A percentile compares a stretch with the other conserved stretches of the same genome.
These are phyloP conservation scores for Macheiramphus alcinus DNA, from an alignment of 2,113 vertebrate species.

Conservation along the genomic window DNA sequence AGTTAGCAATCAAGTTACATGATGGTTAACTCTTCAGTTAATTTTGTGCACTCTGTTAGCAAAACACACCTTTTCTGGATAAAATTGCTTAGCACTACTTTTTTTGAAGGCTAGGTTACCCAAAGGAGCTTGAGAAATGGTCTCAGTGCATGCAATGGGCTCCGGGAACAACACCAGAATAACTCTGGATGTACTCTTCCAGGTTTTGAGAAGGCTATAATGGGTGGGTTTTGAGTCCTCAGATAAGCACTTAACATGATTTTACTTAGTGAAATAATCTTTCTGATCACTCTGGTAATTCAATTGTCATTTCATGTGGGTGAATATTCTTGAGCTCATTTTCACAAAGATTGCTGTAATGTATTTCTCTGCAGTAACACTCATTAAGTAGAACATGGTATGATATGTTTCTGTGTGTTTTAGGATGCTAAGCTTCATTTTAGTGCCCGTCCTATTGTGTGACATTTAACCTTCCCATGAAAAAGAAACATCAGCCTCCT, in stretches of 20 bases:
- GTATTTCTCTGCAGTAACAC: background rate
- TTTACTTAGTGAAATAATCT: background rate
- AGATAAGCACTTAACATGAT: background rate
- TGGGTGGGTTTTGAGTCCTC: background rate
- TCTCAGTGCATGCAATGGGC: background rate
- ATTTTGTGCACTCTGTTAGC: background rate
- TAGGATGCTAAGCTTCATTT: background rate
- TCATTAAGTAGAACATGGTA: background rate
- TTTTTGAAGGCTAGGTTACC: background rate
- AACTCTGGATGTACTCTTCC: background rate
- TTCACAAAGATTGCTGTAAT: background rate
- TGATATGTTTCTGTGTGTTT: background rate
- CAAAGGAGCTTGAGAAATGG: background rate
- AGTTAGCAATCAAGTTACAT: background rate
- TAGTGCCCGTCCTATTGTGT: background rate
- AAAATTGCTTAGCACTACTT: background rate
- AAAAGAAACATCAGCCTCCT: background rate
- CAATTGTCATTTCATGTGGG: background rate
- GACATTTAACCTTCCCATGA: background rate
- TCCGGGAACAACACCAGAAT: background rate
- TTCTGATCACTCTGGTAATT: background rate
- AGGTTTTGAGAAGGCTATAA: background rate
- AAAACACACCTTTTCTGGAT: background rate
- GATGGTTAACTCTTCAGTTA: background rate
- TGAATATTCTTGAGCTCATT: background rate